phyloP scores from a whole-genome alignment of 2,113 vertebrate species.

The Archocentrus centrarchus region DNA sequence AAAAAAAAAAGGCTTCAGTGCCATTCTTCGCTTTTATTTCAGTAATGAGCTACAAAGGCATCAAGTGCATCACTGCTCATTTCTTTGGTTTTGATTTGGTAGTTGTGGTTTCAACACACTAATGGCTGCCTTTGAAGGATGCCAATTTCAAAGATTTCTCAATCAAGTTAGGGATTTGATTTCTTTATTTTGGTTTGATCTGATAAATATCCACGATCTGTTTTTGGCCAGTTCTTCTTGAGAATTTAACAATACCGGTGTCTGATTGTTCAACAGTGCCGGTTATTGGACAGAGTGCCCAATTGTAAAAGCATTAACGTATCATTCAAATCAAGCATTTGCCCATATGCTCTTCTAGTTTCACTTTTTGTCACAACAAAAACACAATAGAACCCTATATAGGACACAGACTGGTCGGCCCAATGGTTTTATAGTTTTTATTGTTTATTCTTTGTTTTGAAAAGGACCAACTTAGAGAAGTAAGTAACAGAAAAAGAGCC shows the following conservation, averaged over 20 bases:
- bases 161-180: background rate
- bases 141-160: background rate
- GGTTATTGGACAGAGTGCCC: too few relatives aligned
- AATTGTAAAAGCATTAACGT: too few relatives aligned
- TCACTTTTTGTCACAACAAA: too few relatives aligned
- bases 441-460: too few relatives aligned
- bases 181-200: background rate
- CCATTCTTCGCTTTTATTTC: fast-evolving
- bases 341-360: too few relatives aligned
- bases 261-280: background rate
- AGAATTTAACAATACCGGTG: background rate
- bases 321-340: too few relatives aligned
- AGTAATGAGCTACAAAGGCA: background rate
- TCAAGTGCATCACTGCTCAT: fast-evolving
- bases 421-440: too few relatives aligned
- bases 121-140: background rate
- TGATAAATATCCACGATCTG: background rate
- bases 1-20: background rate
- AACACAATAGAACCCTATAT: too few relatives aligned
- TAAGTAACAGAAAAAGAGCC: too few relatives aligned
- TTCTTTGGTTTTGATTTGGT: background rate
- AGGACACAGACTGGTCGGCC: too few relatives aligned
- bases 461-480: too few relatives aligned
- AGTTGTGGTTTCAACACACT: background rate
- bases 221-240: background rate